A percentile compares a stretch with the other conserved stretches of the same genome.
These are phyloP conservation scores for Tuberolachnus salignus DNA, from an alignment of 2,888 invertebrate species.

Conservation along the genomic window DNA sequence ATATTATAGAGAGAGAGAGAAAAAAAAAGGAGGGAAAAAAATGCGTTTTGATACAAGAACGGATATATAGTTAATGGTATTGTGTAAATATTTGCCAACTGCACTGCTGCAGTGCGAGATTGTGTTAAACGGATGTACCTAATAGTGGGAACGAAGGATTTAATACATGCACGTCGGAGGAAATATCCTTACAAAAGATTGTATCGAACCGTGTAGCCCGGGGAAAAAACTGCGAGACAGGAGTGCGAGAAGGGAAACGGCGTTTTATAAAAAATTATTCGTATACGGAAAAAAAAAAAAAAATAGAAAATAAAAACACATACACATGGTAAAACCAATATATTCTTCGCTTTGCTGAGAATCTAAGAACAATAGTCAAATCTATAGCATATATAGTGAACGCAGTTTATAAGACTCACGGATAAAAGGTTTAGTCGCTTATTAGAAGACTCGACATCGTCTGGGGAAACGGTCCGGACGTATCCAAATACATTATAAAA, in stretches of 20 bases:
- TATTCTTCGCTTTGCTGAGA: background rate
- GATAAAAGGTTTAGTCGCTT: too few species aligned
- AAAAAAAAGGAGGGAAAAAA: too few species aligned
- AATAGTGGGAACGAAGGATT: conserved; percentile 30
- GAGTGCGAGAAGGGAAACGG: background rate
- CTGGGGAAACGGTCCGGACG: too few species aligned
- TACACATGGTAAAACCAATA: too few species aligned
- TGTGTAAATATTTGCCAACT: conserved; percentile 34
- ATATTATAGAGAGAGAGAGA: too few species aligned
- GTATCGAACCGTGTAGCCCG: background rate
- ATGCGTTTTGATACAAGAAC: too few species aligned
- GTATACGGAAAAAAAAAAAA: background rate
- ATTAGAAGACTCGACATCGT: background rate
- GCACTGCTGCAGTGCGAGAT: background rate
- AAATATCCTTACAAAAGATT: conserved; percentile 12
- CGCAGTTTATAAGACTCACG: too few species aligned
- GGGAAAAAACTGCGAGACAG: background rate
- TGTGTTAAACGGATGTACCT: conserved; percentile 16
- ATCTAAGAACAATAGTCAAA: background rate
- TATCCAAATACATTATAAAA: too few species aligned
- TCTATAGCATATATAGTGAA: too few species aligned
- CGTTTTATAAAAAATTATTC: background rate
- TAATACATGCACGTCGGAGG: conserved; percentile 14
- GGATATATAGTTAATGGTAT: background rate
- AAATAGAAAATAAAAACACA: too few species aligned